A percentile compares a stretch with the other conserved stretches of the same genome.
Evolutionary conservation across 1,140 invertebrate species (phyloP).

Genomic region (Cotesia chilonis): DNA sequence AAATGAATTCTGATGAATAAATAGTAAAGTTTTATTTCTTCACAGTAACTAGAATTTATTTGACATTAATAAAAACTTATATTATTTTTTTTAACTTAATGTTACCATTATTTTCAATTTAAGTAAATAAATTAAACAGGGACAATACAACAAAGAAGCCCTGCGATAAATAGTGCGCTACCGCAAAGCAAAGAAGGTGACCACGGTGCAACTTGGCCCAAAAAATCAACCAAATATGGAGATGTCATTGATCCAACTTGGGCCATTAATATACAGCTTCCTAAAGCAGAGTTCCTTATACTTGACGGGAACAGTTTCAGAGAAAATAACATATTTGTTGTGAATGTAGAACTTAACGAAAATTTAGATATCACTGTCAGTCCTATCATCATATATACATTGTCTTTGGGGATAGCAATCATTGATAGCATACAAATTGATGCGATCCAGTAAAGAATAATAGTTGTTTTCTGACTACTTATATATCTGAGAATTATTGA

Average conservation of each 20-base stretch:
- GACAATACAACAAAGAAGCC: too few species aligned
- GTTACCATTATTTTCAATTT: too few species aligned
- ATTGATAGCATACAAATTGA: too few species aligned
- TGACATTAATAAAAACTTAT: too few species aligned
- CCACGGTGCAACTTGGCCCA: too few species aligned
- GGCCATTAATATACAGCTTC: slow-evolving; percentile 69
- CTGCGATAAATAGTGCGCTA: too few species aligned
- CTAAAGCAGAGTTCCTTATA: slow-evolving; percentile 70
- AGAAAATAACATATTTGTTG: slow-evolving; percentile 71
- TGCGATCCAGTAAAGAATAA: slow-evolving; percentile 2
- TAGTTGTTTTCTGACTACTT: slow-evolving; percentile 61
- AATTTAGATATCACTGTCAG: slow-evolving; percentile 71
- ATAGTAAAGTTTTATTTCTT: too few species aligned
- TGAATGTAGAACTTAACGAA: slow-evolving; percentile 70
- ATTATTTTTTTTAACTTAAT: too few species aligned
- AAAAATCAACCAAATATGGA: slow-evolving; percentile 63
- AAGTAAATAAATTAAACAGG: too few species aligned
- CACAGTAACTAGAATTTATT: too few species aligned
- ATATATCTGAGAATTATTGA: slow-evolving; percentile 58
- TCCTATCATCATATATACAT: slow-evolving; percentile 54
- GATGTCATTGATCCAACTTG: slow-evolving; percentile 71
- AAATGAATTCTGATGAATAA: too few species aligned
- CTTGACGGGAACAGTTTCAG: slow-evolving; percentile 72
- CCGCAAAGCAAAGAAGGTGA: too few species aligned
- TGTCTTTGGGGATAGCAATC: slow-evolving; percentile 27